These are phyloP conservation scores for Ammodramus savannarum DNA, from an alignment of 2,113 vertebrate genomes.

Conservation along the genomic window DNA sequence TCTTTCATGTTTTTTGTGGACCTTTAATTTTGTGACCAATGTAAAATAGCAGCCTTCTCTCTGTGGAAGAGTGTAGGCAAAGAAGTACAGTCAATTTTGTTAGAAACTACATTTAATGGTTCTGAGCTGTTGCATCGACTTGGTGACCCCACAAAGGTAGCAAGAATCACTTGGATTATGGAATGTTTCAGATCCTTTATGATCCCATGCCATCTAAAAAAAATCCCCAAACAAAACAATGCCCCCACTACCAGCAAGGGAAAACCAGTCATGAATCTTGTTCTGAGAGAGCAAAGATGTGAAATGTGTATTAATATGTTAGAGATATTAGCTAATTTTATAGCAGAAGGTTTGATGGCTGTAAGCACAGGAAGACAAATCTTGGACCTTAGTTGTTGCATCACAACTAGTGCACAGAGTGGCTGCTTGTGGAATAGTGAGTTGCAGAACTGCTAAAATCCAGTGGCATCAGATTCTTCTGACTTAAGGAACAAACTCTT, in stretches of 20 bases:
- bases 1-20: not conserved
- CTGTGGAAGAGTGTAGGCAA: not conserved
- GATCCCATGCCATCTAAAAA: not conserved
- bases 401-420: not conserved
- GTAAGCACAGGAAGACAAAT: not conserved
- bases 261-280: not conserved
- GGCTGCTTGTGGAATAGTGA: not conserved
- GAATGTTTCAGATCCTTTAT: not conserved
- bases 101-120: not conserved
- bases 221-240: not conserved
- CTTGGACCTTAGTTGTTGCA: not conserved
- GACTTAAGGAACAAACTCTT: not conserved
- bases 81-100: not conserved
- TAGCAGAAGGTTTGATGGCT: not conserved
- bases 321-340: not conserved
- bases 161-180: not conserved
- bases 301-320: not conserved
- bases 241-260: not conserved
- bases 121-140: not conserved
- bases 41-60: not conserved
- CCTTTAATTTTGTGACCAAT: not conserved
- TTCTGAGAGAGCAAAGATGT: not conserved
- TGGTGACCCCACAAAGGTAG: accelerated
- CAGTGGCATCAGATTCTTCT: not conserved
- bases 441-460: not conserved